Conservation (phyloP, 2,888 invertebrate species). For the Chrysolina oricalcia region DNA sequence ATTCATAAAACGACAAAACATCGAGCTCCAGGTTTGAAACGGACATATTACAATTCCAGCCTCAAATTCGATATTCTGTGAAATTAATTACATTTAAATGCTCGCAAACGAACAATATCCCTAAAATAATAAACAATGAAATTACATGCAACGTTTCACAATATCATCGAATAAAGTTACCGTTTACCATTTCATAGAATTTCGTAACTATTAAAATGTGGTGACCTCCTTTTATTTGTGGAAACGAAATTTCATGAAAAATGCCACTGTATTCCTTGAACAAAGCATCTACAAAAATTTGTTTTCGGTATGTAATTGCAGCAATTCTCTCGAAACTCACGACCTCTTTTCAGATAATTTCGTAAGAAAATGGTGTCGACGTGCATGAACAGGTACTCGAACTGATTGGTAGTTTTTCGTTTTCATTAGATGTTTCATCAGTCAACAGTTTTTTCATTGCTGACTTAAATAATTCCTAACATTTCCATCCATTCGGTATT, state of each 20-base stretch:
- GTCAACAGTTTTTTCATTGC: not conserved
- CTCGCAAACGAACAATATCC: not conserved
- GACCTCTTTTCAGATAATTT: constrained; percentile 26
- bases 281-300: not conserved
- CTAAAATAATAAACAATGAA: not conserved
- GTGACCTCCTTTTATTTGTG: constrained; percentile 27
- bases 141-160: constrained; percentile 23
- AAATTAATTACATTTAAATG: not conserved
- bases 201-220: not conserved
- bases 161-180: not conserved
- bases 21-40: too few relatives aligned
- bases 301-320: constrained; percentile 3
- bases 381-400: constrained; percentile 9
- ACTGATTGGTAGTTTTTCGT: constrained; percentile 8
- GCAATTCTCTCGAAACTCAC: not conserved
- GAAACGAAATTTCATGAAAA: constrained; percentile 18
- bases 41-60: not conserved
- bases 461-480: not conserved
- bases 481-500: too few relatives aligned
- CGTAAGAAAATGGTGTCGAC: constrained; percentile 6
- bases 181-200: constrained; percentile 1
- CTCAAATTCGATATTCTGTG: not conserved
- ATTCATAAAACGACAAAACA: too few relatives aligned
- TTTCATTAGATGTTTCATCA: not conserved
- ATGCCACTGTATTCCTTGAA: constrained; percentile 5